Base-by-base conservation (phyloP, 2,888 invertebrate species). In the Andrena fulva region DNA sequence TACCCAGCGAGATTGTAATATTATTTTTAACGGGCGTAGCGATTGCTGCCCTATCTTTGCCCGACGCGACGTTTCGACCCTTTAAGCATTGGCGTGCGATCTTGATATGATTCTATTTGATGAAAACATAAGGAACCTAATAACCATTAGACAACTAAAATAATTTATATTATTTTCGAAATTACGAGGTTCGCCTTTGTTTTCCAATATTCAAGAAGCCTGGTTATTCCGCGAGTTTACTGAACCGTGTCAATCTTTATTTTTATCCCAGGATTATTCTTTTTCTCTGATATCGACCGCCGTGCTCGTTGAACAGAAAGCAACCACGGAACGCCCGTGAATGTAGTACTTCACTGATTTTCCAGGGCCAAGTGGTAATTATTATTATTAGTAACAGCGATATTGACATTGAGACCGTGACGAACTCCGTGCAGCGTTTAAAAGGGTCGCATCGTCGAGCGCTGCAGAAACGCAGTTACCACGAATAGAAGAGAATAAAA, bases 21-120 rank as follows among this genome's bases (percentile, higher is more conserved):
- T 63, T 72, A 68, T 67, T 33, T 60, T 60, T 10, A 52, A 63
- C 4, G 27, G 24, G 62, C 24, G 54, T 62, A 35, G 27, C 42
- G 74, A 73, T 80, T 73, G 62, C 66, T 70, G 69, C 50, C n/a
- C 48, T 48, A 59, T 68, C 67, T 68, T 80, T 52, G n/a, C 50
- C 31, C 20, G 20, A 20, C 20, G 20, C 31, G 31, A 24, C 31
- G 52, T 64, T 50, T 81, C 74, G 31, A 69, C 59, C 62, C 68
- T 72, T 73, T 80, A 54, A 81, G 52, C 66, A 48, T 60, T 63
- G 27, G 16, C 27, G 16, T 52, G 12, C 4, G 66, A 35, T 54
- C 27, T 24, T 24, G 42, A 16, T 42, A 42, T 5, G 42, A 42
- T 42, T 42, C 42, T 16, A 42, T 27, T 56, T 27, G 8, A 24